phyloP scores from a whole-genome alignment of 2,113 vertebrate species.

The Butastur rufipennis region DNA sequence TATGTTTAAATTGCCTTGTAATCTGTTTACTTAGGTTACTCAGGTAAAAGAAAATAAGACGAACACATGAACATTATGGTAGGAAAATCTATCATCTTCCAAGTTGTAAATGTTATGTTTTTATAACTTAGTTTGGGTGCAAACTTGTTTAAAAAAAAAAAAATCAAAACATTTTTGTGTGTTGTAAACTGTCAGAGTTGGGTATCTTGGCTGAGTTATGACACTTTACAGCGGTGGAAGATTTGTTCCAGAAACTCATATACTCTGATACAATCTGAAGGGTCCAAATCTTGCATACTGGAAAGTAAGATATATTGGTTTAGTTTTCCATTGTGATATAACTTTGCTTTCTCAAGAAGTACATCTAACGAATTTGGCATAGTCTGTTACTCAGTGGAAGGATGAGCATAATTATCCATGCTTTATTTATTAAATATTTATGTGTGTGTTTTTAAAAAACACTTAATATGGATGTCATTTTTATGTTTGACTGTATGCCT shows the following conservation, averaged over 20 bases:
- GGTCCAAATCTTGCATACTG: background rate
- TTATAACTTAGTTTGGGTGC: constrained; percentile 17
- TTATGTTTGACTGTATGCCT: constrained; percentile 13
- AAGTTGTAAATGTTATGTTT: background rate
- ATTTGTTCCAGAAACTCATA: background rate
- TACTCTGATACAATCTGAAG: background rate
- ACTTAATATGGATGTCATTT: constrained; percentile 17
- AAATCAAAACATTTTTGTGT: background rate
- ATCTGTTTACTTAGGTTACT: constrained; percentile 71
- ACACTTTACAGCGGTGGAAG: background rate
- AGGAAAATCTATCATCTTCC: constrained; percentile 56
- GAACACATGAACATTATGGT: background rate
- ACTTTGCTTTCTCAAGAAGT: constrained; percentile 49
- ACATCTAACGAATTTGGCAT: background rate
- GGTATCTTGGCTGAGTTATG: background rate
- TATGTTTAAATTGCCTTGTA: constrained; percentile 58
- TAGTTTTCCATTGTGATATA: background rate
- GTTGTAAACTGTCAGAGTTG: background rate
- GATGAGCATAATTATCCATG: background rate
- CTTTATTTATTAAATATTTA: constrained; percentile 20
- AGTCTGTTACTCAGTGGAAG: background rate
- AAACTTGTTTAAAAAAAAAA: background rate
- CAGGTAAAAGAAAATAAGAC: constrained; percentile 63
- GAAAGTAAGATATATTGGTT: background rate
- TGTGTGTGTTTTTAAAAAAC: background rate